A percentile compares a stretch with the other conserved stretches of the same genome.
These are phyloP conservation scores for Aricia artaxerxes DNA, from an alignment of 2,888 invertebrate species.

Conservation along the genomic window DNA sequence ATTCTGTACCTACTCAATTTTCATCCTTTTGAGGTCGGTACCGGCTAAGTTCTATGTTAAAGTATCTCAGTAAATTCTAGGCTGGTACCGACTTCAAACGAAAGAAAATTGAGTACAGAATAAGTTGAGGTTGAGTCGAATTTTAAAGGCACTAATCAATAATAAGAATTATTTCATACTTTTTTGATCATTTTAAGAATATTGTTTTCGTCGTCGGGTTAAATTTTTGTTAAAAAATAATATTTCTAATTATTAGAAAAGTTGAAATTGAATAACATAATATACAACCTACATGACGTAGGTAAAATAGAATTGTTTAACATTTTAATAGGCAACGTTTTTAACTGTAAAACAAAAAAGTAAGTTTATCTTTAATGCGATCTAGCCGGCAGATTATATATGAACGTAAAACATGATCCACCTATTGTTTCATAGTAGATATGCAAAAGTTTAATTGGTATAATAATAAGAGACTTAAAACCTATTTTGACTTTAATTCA, in stretches of 20 bases:
- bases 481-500: not conserved
- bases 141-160: too few species aligned
- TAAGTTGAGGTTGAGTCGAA: too few species aligned
- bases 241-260: not conserved
- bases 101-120: too few species aligned
- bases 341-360: constrained; percentile 18
- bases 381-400: constrained; percentile 1
- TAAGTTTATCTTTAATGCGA: constrained; percentile 9
- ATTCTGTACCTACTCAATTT: too few species aligned
- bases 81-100: too few species aligned
- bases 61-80: too few species aligned
- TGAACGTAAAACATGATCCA: constrained; percentile 10
- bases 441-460: constrained; percentile 11
- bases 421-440: constrained; percentile 8
- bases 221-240: not conserved
- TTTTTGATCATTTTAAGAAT: too few species aligned
- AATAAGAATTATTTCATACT: too few species aligned
- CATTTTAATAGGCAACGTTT: constrained; percentile 9
- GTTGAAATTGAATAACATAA: not conserved
- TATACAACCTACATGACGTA: not conserved
- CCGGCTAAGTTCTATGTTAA: too few species aligned
- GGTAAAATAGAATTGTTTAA: not conserved
- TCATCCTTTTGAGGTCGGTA: too few species aligned
- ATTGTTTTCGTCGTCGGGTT: too few species aligned
- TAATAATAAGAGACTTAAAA: constrained; percentile 1